phyloP scores from a whole-genome alignment of 2,113 vertebrate genomes.

The Urocitellus parryii region DNA sequence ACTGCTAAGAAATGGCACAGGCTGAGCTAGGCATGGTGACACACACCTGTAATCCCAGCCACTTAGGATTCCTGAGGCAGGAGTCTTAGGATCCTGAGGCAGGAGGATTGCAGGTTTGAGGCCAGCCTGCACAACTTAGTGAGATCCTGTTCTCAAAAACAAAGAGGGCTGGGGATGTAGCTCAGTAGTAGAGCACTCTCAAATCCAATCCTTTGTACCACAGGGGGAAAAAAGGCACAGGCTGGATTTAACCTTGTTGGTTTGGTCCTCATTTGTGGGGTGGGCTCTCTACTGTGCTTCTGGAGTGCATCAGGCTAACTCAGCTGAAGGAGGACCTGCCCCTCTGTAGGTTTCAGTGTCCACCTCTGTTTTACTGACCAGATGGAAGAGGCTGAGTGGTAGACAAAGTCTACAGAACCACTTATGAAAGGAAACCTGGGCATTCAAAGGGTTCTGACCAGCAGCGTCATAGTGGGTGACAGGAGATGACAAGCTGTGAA shows the following conservation, averaged over 20 bases:
- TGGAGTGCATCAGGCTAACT: not conserved
- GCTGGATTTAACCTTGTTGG: not conserved
- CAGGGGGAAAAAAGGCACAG: too few species aligned
- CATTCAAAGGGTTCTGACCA: not conserved
- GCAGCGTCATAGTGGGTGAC: not conserved
- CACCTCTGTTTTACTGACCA: not conserved
- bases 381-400: not conserved
- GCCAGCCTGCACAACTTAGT: too few species aligned
- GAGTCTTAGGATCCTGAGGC: too few species aligned
- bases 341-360: not conserved
- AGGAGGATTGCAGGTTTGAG: too few species aligned
- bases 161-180: too few species aligned
- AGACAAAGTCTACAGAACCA: not conserved
- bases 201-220: too few species aligned
- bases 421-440: not conserved
- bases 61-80: too few species aligned
- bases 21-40: too few species aligned
- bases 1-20: not conserved
- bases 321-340: not conserved
- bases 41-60: too few species aligned
- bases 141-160: too few species aligned
- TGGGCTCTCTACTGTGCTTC: not conserved
- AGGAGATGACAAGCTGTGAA: accelerated
- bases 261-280: not conserved
- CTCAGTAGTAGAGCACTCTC: too few species aligned